Evolutionary conservation across 2,888 invertebrate genomes (phyloP), one percentile per base, ranked within the genome.

Genomic region (Erynnis tages): DNA sequence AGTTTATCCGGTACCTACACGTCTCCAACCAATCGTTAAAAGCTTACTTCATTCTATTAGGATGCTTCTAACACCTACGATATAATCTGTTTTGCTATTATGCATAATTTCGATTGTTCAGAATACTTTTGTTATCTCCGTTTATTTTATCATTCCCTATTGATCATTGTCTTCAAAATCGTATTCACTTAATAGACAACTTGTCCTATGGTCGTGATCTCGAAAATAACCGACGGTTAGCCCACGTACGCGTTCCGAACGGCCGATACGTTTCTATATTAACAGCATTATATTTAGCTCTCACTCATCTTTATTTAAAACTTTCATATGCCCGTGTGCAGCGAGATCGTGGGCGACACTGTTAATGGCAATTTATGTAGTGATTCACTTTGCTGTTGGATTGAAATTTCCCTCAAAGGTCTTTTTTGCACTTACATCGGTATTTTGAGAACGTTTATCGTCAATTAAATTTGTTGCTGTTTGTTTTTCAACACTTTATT

Each of bases 231-330:
- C 47, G 54, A 10, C 43, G 44, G n/a, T n/a, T 35, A 49, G 56
- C 66, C 66, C 66, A 65, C 67, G 64, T 60, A 55, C 56, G 60
- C 56, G 61, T 54, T 60, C 60, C 57, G 53, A 46, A 53, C 65
- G 53, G 41, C 53, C 60, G 62, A 61, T 62, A 58, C 60, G 54
- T 56, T 62, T 65, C 66, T 69, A 67, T 65, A 67, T 66, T 66
- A 65, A 71, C 60, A 65, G 56, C 57, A 47, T 63, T 71, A 69
- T 68, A 69, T 71, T 68, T 71, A 69, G 68, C 57, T 53, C 56
- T 61, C 68, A 63, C 62, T 71, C 71, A 70, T 68, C 58, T 66
- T 66, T 69, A 71, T 72, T 69, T 65, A 66, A 69, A 65, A 66
- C 61, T 45, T 57, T 57, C 55, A 58, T 57, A 63, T 61, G 58